phyloP scores from a whole-genome alignment of 2,797 vertebrate species.

The Phoebastria nigripes region DNA sequence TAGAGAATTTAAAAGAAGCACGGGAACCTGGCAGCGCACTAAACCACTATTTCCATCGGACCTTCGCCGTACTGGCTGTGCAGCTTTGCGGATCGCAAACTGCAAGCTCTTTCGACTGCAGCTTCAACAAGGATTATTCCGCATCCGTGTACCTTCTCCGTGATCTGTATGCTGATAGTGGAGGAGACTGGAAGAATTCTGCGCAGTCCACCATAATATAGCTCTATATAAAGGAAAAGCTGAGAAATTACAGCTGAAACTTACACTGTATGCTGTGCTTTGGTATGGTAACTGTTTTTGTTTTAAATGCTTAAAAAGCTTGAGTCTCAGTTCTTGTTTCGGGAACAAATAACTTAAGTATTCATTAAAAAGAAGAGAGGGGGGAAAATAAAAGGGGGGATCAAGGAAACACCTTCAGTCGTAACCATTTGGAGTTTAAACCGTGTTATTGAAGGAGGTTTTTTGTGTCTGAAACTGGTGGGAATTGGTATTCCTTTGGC shows the following conservation, averaged over 20 bases:
- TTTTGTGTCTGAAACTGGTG: slow-evolving; percentile 9
- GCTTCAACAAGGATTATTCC: slow-evolving; percentile 91
- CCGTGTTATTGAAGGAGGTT: background rate
- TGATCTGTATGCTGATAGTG: slow-evolving; percentile 17
- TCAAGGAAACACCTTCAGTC: slow-evolving; percentile 28
- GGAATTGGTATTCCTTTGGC: background rate
- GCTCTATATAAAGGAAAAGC: slow-evolving; percentile 66
- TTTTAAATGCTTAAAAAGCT: slow-evolving; percentile 72
- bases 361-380: slow-evolving; percentile 42
- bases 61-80: slow-evolving; percentile 89
- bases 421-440: slow-evolving; percentile 3
- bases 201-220: slow-evolving; percentile 38
- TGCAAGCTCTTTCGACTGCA: slow-evolving; percentile 96
- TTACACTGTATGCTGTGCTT: slow-evolving; percentile 67
- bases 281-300: slow-evolving; percentile 68
- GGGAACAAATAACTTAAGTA: slow-evolving; percentile 62
- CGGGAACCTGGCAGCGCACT: slow-evolving; percentile 93
- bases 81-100: slow-evolving; percentile 91
- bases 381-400: slow-evolving; percentile 5
- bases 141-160: slow-evolving; percentile 82
- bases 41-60: slow-evolving; percentile 86
- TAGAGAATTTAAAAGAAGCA: slow-evolving; percentile 93
- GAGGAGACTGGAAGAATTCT: slow-evolving; percentile 26
- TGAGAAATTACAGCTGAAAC: slow-evolving; percentile 62
- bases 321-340: slow-evolving; percentile 63